Evolutionary conservation across 2,888 invertebrate species (phyloP).

Genomic region (Cybosia mesomella): DNA sequence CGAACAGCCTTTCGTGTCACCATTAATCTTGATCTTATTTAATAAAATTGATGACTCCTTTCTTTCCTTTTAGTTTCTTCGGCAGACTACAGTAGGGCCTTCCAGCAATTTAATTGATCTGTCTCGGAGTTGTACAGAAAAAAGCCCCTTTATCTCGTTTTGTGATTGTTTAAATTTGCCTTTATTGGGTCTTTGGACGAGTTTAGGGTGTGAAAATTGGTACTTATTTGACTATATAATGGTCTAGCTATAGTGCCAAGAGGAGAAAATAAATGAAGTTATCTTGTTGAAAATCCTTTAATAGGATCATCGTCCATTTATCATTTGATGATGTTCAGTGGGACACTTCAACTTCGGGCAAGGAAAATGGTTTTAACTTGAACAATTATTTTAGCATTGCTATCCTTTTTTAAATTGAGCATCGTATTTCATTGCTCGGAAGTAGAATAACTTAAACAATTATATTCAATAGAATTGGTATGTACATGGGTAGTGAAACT

Average conservation of each 20-base stretch:
- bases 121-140: slow-evolving; percentile 33
- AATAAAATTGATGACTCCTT: slow-evolving; percentile 73
- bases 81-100: slow-evolving; percentile 22
- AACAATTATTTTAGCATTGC: background rate
- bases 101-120: slow-evolving; percentile 45
- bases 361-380: slow-evolving; percentile 1
- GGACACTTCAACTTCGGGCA: slow-evolving; percentile 4
- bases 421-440: background rate
- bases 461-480: background rate
- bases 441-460: background rate
- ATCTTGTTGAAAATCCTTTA: background rate
- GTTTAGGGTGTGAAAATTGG: slow-evolving; percentile 27
- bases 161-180: slow-evolving; percentile 31
- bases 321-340: background rate
- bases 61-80: slow-evolving; percentile 55
- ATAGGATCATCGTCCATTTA: background rate
- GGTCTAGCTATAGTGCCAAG: background rate
- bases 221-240: slow-evolving; percentile 24
- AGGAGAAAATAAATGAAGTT: background rate
- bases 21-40: slow-evolving; percentile 76
- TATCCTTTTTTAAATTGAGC: background rate
- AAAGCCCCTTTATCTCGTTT: slow-evolving; percentile 33
- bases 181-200: slow-evolving; percentile 35
- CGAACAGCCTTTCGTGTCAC: slow-evolving; percentile 31
- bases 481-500: no score